phyloP scores from a whole-genome alignment of 2,888 invertebrate species.

The Deilephila porcellus region DNA sequence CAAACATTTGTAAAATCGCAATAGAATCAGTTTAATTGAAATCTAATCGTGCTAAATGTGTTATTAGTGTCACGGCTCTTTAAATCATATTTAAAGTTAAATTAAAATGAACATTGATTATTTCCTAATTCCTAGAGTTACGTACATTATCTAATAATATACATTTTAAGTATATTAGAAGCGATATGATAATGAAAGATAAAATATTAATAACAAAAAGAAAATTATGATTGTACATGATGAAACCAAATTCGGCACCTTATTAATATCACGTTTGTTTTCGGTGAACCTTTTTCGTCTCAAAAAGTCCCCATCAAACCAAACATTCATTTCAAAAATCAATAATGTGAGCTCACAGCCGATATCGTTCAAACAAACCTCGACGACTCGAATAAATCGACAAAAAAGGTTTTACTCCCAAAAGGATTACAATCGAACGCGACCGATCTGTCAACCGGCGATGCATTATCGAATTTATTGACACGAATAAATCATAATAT shows the following conservation, averaged over 20 bases:
- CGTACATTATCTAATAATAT: too few species aligned
- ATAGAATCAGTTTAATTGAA: not conserved
- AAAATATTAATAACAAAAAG: too few species aligned
- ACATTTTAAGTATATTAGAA: too few species aligned
- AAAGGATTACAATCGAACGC: slow-evolving; percentile 65
- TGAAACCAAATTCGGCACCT: not conserved
- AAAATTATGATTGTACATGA: not conserved
- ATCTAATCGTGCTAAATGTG: not conserved
- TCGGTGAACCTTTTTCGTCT: slow-evolving; percentile 26
- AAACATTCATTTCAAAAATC: slow-evolving; percentile 78
- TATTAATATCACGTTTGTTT: not conserved
- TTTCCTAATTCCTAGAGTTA: too few species aligned
- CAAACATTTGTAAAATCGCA: not conserved
- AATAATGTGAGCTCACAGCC: slow-evolving; percentile 75
- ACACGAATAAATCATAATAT: slow-evolving; percentile 64
- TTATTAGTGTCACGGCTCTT: not conserved
- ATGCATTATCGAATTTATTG: slow-evolving; percentile 62
- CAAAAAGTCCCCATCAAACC: slow-evolving; percentile 67
- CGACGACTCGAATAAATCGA: slow-evolving; percentile 70
- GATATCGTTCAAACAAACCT: slow-evolving; percentile 75
- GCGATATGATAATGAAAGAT: too few species aligned
- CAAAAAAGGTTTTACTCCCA: slow-evolving; percentile 54
- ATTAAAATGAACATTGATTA: too few species aligned
- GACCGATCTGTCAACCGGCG: slow-evolving; percentile 78
- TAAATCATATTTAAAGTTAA: too few species aligned